Percentiles rank a stretch among this genome's conserved stretches.
These are phyloP conservation scores for Cheilosia pagana DNA, from an alignment of 2,888 invertebrate genomes.

Conservation along the genomic window DNA sequence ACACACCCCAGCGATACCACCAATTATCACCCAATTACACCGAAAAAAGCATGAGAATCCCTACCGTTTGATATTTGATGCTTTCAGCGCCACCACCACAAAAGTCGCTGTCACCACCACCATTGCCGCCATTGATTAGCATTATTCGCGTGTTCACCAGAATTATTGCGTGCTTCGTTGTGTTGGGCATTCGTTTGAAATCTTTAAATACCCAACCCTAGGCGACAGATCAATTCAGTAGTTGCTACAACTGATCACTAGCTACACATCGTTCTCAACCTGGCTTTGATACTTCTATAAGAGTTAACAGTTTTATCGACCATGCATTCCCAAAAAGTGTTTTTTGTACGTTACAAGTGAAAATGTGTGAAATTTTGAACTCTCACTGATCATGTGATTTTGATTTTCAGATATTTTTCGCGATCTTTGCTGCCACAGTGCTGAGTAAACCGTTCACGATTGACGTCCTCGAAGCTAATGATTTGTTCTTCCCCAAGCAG, in stretches of 20 bases:
- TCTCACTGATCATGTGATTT: conserved; percentile 35
- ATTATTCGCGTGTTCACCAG: conserved; percentile 35
- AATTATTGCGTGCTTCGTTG: conserved; percentile 45
- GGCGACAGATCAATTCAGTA: conserved; percentile 55
- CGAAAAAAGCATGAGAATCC: conserved; percentile 19
- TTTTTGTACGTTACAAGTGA: conserved; percentile 53
- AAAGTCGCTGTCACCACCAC: conserved; percentile 22
- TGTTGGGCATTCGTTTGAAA: conserved; percentile 43
- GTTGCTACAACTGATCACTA: conserved; percentile 41
- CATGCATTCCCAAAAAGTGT: conserved; percentile 47
- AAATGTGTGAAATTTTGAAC: not conserved
- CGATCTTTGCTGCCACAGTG: conserved; percentile 20
- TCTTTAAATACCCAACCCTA: conserved; percentile 68
- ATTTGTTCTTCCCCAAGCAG: conserved; percentile 21
- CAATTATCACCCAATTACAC: conserved; percentile 67
- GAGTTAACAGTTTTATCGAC: conserved; percentile 1
- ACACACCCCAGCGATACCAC: conserved; percentile 5
- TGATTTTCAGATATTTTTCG: conserved; percentile 37
- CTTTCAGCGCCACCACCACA: not conserved
- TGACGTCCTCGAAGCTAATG: conserved; percentile 50
- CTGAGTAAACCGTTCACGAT: conserved; percentile 40
- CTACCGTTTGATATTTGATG: conserved; percentile 1
- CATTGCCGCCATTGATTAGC: conserved; percentile 58
- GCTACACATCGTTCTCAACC: conserved; percentile 18
- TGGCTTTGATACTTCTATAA: not conserved